phyloP scores from a whole-genome alignment of 2,888 invertebrate genomes.

The Athalia circularis region DNA sequence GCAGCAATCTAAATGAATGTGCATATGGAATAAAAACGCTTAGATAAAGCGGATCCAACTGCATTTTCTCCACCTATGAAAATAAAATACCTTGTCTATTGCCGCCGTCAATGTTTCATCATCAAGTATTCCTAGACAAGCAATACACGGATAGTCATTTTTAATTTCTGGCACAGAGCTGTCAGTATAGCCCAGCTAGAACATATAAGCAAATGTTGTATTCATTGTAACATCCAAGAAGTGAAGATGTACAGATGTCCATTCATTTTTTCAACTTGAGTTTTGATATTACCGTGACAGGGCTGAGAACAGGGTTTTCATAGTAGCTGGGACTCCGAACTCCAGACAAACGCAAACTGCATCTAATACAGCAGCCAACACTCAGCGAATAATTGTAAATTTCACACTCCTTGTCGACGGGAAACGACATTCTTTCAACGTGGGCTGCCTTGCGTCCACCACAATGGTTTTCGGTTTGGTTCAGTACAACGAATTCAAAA shows the following conservation, averaged over 20 bases:
- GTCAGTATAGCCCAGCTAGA: slow-evolving; percentile 58
- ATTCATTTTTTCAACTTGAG: slow-evolving; percentile 76
- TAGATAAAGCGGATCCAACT: not conserved
- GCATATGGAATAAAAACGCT: not conserved
- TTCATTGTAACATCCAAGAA: not conserved
- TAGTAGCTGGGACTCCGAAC: slow-evolving; percentile 78
- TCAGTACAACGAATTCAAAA: too few species aligned
- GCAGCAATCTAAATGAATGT: slow-evolving; percentile 47
- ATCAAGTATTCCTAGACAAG: slow-evolving; percentile 85
- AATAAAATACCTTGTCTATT: slow-evolving; percentile 73
- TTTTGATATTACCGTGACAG: slow-evolving; percentile 20
- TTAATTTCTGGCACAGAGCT: slow-evolving; percentile 69
- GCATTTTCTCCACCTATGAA: too few species aligned
- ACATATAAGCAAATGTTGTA: slow-evolving; percentile 37
- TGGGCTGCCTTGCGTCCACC: not conserved
- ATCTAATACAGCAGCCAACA: slow-evolving; percentile 81
- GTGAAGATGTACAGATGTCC: slow-evolving; percentile 50
- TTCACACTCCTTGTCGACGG: slow-evolving; percentile 52
- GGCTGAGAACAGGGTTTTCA: slow-evolving; percentile 71
- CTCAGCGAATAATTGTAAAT: slow-evolving; percentile 76
- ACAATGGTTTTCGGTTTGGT: too few species aligned
- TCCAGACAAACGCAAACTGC: slow-evolving; percentile 82
- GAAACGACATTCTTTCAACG: slow-evolving; percentile 15
- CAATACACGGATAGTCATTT: slow-evolving; percentile 78
- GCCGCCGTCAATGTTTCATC: slow-evolving; percentile 76